These are phyloP conservation scores for Drosophila micromelanica DNA, from an alignment of 1,140 invertebrate genomes.

Conservation along the genomic window DNA sequence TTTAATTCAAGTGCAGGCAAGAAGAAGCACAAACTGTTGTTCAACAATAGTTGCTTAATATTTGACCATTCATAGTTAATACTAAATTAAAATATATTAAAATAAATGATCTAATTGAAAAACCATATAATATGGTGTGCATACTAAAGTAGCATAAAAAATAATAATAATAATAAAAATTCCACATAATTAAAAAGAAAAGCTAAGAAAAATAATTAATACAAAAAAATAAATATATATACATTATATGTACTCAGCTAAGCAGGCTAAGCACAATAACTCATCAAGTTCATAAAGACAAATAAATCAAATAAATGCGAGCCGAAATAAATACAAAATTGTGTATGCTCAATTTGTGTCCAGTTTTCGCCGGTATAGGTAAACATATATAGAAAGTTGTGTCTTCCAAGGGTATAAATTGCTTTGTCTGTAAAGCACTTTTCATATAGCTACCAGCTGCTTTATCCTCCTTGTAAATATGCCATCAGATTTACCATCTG, in stretches of 20 bases:
- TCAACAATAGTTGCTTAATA: slow-evolving; percentile 30
- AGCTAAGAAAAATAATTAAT: no score
- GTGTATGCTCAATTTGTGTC: no score
- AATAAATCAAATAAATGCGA: slow-evolving; percentile 33
- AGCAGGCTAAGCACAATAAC: slow-evolving; percentile 40
- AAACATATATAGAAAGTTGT: no score
- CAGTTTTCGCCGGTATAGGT: no score
- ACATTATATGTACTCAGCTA: slow-evolving; percentile 33
- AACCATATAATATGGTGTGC: slow-evolving; percentile 23
- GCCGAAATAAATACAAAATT: slow-evolving; percentile 3
- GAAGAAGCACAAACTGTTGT: slow-evolving; percentile 21
- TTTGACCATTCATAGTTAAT: slow-evolving; percentile 19
- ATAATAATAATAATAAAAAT: slow-evolving; percentile 30
- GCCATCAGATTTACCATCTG: no score
- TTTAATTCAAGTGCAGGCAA: neutral
- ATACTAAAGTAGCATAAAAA: slow-evolving; percentile 47
- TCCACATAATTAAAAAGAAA: slow-evolving; percentile 8
- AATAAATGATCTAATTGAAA: slow-evolving; percentile 1
- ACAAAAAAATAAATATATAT: slow-evolving; percentile 3
- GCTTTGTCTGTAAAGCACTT: no score
- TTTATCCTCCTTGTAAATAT: no score
- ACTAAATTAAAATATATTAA: slow-evolving; percentile 10
- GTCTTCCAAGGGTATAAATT: no score
- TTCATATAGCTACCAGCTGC: neutral
- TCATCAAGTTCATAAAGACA: slow-evolving; percentile 19